Evolutionary conservation across 2,113 vertebrate species (phyloP).

Genomic region (Pantherophis guttatus): DNA sequence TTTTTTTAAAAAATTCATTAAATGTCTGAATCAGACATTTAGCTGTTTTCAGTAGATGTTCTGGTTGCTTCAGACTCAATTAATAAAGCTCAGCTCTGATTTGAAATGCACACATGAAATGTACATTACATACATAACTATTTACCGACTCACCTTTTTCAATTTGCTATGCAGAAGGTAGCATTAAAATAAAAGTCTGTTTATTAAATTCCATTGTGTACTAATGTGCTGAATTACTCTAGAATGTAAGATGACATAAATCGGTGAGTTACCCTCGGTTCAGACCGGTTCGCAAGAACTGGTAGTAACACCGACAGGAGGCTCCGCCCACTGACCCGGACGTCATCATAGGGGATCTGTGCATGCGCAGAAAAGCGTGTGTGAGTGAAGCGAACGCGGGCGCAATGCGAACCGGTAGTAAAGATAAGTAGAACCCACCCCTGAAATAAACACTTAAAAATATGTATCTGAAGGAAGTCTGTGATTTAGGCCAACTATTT

Average conservation of each 20-base stretch:
- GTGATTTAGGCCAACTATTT: not conserved
- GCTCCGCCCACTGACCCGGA: too few species aligned
- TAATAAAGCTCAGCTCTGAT: not conserved
- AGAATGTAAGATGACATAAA: too few species aligned
- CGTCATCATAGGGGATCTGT: too few species aligned
- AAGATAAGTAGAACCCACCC: too few species aligned
- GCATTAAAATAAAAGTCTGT: not conserved
- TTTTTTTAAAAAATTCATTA: not conserved
- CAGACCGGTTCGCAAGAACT: too few species aligned
- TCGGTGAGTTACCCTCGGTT: too few species aligned
- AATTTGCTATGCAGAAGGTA: not conserved
- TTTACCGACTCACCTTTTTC: accelerated
- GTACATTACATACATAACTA: not conserved
- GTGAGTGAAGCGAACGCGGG: too few species aligned
- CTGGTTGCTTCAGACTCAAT: not conserved
- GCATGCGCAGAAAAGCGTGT: too few species aligned
- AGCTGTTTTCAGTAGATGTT: not conserved
- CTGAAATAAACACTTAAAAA: not conserved
- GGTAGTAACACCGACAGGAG: too few species aligned
- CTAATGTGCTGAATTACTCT: not conserved
- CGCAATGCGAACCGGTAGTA: too few species aligned
- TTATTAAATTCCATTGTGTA: not conserved
- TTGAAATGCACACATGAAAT: not conserved
- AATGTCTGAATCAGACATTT: not conserved
- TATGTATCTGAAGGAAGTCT: not conserved